Base-by-base conservation (phyloP, 2,888 invertebrate species). In the Timandra comae region DNA sequence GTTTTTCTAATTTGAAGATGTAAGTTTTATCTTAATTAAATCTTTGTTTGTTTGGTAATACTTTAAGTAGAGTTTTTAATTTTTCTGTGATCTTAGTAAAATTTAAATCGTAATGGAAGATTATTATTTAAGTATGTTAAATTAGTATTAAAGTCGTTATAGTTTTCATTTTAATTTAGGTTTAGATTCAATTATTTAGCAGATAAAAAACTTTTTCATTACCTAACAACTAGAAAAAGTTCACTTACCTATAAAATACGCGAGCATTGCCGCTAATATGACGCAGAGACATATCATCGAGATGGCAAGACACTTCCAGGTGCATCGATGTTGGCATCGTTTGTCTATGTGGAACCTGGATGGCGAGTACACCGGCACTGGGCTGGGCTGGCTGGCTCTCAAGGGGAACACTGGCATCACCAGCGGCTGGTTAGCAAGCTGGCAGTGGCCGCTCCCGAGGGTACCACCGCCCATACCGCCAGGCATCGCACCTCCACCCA, bases 221-320 rank as follows among this genome's bases (percentile, higher is more conserved):
- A n/a, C 22, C 10, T 7, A 11, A 2, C n/a, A n/a, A 11, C 7
- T 29, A n/a, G 3, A 20, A 19, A n/a, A 4, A 20, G 25, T 24
- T 37, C 26, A 84, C 91, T 91, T 88, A 97, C 97, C 94, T 88
- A 95, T 96, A 86, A 97, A 96, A 87, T 97, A 97, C 61, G 95
- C 94, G 77, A 97, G 90, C 91, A 96, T 96, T 55, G 96, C 96
- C 63, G 95, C 92, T 67, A 97, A 90, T 63, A 94, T 93, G 69
- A 97, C 94, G 69, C 94, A 92, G 63, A 97, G 88, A 73, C 97
- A 90, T 78, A 97, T 95, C 85, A 97, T 92, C 63, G 94, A 92
- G 78, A 98, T 95, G 79, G 96, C 95, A 76, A 95, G 92, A 82
- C 97, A 97, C 86, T 96, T 96, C 98, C 98, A 98, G 72, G 96